phyloP scores from a whole-genome alignment of 1,140 invertebrate genomes.

The Drosophila kikkawai region DNA sequence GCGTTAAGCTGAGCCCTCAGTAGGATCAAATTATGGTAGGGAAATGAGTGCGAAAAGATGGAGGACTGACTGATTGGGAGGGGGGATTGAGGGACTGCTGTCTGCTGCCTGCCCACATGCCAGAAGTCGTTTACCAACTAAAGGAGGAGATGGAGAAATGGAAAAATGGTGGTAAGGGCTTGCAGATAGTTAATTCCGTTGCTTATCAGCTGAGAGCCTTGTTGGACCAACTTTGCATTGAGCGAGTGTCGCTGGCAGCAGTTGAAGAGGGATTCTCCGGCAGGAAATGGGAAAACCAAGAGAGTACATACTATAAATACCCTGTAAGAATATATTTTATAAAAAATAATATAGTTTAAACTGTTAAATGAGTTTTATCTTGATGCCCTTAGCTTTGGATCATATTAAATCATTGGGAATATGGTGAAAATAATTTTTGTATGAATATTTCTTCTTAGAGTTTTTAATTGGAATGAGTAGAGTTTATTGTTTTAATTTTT shows the following conservation, averaged over 20 bases:
- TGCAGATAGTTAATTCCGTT: constrained; percentile 47
- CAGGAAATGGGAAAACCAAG: not conserved
- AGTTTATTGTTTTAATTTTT: not conserved
- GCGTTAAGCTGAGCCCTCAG: constrained; percentile 19
- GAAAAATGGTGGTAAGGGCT: not conserved
- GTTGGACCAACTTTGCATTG: constrained; percentile 50
- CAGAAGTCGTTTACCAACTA: constrained; percentile 9
- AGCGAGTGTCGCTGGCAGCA: constrained; percentile 40
- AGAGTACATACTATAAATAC: not conserved
- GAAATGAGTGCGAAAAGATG: constrained; percentile 36
- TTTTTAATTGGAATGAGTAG: rapidly evolving
- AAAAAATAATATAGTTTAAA: not conserved
- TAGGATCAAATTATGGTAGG: constrained; percentile 35
- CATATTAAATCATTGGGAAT: not conserved
- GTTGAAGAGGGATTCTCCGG: constrained; percentile 1
- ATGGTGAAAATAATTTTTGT: too few relatives aligned
- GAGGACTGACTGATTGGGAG: constrained; percentile 10
- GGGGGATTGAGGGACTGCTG: constrained; percentile 1
- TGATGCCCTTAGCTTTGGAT: not conserved
- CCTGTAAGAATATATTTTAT: not conserved
- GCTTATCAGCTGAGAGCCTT: constrained; percentile 44
- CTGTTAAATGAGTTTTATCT: not conserved
- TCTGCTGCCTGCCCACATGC: constrained; percentile 26
- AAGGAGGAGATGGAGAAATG: not conserved
- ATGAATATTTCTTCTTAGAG: not conserved